Base-by-base conservation (phyloP, 1,140 invertebrate species). In the Drosophila pachea region DNA sequence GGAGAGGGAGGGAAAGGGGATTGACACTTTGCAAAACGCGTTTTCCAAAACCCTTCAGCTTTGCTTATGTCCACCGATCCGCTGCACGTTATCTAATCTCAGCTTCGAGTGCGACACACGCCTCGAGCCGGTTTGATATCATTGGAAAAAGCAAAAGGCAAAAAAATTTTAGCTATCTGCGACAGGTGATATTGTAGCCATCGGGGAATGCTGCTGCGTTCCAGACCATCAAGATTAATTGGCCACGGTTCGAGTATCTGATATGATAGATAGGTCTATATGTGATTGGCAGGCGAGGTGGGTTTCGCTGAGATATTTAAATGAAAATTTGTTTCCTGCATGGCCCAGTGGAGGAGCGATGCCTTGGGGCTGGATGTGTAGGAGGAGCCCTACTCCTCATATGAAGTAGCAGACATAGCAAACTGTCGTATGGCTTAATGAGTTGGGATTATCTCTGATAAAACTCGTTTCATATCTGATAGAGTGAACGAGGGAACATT, bases 1-100 rank as follows among this genome's bases (percentile, higher is more conserved):
- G 22, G 22, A 22, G 22, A 1, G 3, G 22, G 3, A 22, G 22
- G 22, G 22, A 3, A 22, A 22, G 22, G 22, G 22, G 22, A 22
- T 2, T 22, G 22, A 11, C 22, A 4, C 36, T 43, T 48, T 36
- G 55, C 45, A 40, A 68, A 59, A 53, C 16, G 58, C 33, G 9
- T 40, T 14, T 9, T 11, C 35, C 40, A 50, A 78, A 55, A 16
- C 52, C 12, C 50, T 56, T 68, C 42, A 76, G 40, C 8, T 45
- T 33, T 36, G 16, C 5, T 59, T 54, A 52, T 68, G 66, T 42
- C 14, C 42, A 31, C 29, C 50, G 50, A 36, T 43, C n/a, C 16
- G 52, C 43, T n/a, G 38, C 7, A 2, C 7, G 8, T 32, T 62
- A 78, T 78, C 76, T 79, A 45, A 78, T 79, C 76, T 60, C 22